These are phyloP conservation scores for Zaprionus camerounensis DNA, from an alignment of 1,140 invertebrate species.

Conservation along the genomic window DNA sequence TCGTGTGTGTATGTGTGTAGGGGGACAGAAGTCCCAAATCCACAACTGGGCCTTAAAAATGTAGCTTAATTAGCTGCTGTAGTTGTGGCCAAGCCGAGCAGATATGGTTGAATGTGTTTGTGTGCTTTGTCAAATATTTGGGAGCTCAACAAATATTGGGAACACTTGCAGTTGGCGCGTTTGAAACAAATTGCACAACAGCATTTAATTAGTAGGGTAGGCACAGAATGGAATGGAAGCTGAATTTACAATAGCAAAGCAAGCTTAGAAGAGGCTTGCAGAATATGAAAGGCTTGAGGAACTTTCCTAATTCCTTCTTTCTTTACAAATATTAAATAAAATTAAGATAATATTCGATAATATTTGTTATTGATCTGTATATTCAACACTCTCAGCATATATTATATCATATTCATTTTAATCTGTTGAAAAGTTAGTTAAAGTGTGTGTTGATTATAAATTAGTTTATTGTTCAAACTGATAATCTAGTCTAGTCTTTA, in stretches of 20 bases:
- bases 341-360: too few relatives aligned
- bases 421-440: too few relatives aligned
- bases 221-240: background rate
- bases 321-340: too few relatives aligned
- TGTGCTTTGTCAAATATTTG: slow-evolving; percentile 58
- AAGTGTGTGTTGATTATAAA: too few relatives aligned
- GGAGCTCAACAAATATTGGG: slow-evolving; percentile 5
- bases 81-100: slow-evolving; percentile 28
- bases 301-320: too few relatives aligned
- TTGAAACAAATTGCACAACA: background rate
- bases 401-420: too few relatives aligned
- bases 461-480: too few relatives aligned
- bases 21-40: slow-evolving; percentile 21
- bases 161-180: background rate
- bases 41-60: slow-evolving; percentile 46
- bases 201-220: background rate
- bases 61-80: slow-evolving; percentile 68
- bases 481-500: too few relatives aligned
- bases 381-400: too few relatives aligned
- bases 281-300: too few relatives aligned
- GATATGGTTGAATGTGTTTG: slow-evolving; percentile 41
- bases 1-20: background rate
- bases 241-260: too few relatives aligned
- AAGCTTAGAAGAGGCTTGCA: background rate
- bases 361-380: too few relatives aligned